Conservation (phyloP, 2,888 invertebrate genomes). For the Hypselothyrea guttata region DNA sequence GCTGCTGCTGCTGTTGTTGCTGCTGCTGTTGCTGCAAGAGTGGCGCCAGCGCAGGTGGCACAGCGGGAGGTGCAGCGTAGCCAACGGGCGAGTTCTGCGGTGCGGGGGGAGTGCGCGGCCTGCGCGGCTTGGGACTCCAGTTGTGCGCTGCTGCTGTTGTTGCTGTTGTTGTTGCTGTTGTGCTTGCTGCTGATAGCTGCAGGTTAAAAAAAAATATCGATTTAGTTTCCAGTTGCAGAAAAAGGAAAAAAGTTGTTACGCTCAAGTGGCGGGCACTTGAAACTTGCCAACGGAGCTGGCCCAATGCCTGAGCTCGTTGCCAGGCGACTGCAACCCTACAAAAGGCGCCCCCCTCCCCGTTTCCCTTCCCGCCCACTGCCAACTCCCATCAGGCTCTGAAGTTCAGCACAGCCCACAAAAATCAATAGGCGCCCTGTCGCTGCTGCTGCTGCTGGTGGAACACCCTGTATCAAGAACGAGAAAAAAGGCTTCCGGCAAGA, state of each 20-base stretch:
- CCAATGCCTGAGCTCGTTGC: slow-evolving; percentile 54
- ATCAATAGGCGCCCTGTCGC: slow-evolving; percentile 64
- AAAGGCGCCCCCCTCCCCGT: slow-evolving; percentile 14
- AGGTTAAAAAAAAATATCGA: slow-evolving; percentile 58
- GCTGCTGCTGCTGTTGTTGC: slow-evolving; percentile 44
- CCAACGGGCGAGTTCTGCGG: slow-evolving; percentile 76
- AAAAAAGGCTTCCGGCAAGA: slow-evolving; percentile 60
- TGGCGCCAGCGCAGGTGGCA: slow-evolving; percentile 41
- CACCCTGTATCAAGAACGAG: slow-evolving; percentile 54
- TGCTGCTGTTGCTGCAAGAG: slow-evolving; percentile 52
- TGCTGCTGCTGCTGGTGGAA: too few relatives aligned
- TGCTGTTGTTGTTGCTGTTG: slow-evolving; percentile 28
- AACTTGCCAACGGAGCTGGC: slow-evolving; percentile 44
- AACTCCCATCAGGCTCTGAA: slow-evolving; percentile 45
- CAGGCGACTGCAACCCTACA: slow-evolving; percentile 58
- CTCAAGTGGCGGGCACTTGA: slow-evolving; percentile 68
- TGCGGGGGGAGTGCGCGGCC: slow-evolving; percentile 64
- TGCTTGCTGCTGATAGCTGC: slow-evolving; percentile 37
- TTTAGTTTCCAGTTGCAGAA: slow-evolving; percentile 62
- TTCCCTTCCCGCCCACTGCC: background rate
- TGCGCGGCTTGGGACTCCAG: slow-evolving; percentile 57
- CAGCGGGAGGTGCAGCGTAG: slow-evolving; percentile 44
- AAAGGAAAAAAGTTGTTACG: slow-evolving; percentile 43
- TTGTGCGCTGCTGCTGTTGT: slow-evolving; percentile 38
- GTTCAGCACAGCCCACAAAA: slow-evolving; percentile 67